Base-by-base conservation (phyloP, 2,888 invertebrate species). In the Megastigmus dorsalis region DNA sequence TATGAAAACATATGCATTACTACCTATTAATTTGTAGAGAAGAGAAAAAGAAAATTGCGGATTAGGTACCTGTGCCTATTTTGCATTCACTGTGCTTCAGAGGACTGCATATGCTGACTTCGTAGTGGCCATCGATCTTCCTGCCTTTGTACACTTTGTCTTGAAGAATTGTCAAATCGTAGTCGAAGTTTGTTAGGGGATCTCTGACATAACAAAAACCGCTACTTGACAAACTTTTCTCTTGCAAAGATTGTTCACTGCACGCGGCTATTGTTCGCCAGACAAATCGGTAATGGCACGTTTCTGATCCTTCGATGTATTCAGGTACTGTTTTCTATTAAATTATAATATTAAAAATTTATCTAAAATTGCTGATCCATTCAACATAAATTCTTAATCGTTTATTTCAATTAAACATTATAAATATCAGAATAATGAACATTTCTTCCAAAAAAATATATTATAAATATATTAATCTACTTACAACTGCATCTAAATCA, bases 211-310 rank as follows among this genome's bases (percentile, higher is more conserved):
- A 6, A 7, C 70, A 71, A 10, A n/a, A 15, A 26, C 48, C 10
- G 1, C 2, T 18, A 0, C 28, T 28, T 9, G 10, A 1, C 9
- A 30, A 1, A 3, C 36, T 60, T 10, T 52, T 13, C 1, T 41
- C 26, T n/a, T 33, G 15, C n/a, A 69, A 52, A 20, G 23, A n/a
- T 2, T 41, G n/a, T 28, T 69, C 52, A 10, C 52, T 69, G 43
- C 69, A 69, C 18, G 69, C 69, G 2, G 52, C 69, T 13, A n/a
- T 18, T 1, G 69, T 69, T 15, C 6, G 28, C 69, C 69, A 69
- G 5, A 41, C 15, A 1, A 60, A 69, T 23, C 52, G 20, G 15
- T 69, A 69, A 9, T 60, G 28, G 6, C 69, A 69, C 0, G n/a
- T 7, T 3, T 43, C 52, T 2, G n/a, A 5, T 6, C 69, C 69